Evolutionary conservation across 2,113 vertebrate genomes (phyloP), one percentile per base, ranked within the genome.

Genomic region (Eira barbara): DNA sequence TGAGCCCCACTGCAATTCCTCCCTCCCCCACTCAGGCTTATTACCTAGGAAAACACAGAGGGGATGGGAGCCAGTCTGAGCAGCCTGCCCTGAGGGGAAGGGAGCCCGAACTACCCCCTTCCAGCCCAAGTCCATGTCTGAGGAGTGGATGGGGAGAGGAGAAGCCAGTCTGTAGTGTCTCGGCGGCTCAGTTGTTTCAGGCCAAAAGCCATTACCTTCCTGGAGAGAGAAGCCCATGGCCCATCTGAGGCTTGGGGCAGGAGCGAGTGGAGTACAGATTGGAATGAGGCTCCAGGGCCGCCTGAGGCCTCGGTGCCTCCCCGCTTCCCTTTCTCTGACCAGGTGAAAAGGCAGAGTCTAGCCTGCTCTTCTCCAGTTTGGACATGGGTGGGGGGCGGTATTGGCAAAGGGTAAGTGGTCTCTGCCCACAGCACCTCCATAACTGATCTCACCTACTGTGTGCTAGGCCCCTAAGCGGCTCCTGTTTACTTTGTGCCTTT

Each of bases 121-220:
- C 57, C 4, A 42, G 65, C 21, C 59, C 76, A 71, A 79, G 85
- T 71, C 13, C 20, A 4, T 17, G 80, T 12, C 57, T 42, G 59
- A 89, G 39, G 61, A 78, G 81, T 39, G 63, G 76, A 27, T 80
- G 29, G 47, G 86, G 84, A 74, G 80, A 90, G 63, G 34, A 83
- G 92, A 91, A 21, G n/a, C 65, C 17, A 29, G 34, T 92, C 88
- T 36, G 57, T 86, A 95, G 86, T 42, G 86, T 36, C 61, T 93
- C 36, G 21, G 93, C 4, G 94, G 95, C 97, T 97, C 97, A 98
- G 97, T 98, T 98, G 97, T 96, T 97, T 97, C 59, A 87, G 76
- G 61, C 96, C 88, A 95, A 84, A 98, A 98, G 91, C 97, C 95
- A 98, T 97, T 97, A 97, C 91, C 79, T 97, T 98, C 97, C 97